Evolutionary conservation across 2,888 invertebrate genomes (phyloP).

Genomic region (Subacronicta megacephala): DNA sequence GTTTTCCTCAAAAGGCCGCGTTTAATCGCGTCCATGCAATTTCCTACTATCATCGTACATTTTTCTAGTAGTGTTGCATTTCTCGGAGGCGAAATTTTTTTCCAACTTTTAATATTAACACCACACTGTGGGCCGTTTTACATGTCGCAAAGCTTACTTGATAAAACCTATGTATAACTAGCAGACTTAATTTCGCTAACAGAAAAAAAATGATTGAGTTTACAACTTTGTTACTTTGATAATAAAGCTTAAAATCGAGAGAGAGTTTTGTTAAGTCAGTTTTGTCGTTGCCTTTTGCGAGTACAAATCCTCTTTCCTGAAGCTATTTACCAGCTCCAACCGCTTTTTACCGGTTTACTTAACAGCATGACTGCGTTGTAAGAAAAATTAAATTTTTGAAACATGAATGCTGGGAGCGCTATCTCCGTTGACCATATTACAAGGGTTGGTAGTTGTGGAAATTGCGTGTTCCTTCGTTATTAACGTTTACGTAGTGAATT

Average conservation of each 20-base stretch:
- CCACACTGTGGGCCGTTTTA: constrained; percentile 47
- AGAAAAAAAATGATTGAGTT: constrained; percentile 9
- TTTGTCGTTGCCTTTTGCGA: constrained; percentile 41
- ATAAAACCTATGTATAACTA: constrained; percentile 14
- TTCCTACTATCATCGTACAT: constrained; percentile 33
- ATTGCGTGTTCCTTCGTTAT: constrained; percentile 23
- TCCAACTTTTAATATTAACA: constrained; percentile 62
- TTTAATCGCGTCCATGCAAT: constrained; percentile 52
- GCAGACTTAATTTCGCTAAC: constrained; percentile 40
- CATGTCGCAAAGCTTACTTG: constrained; percentile 53
- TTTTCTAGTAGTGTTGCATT: constrained; percentile 46
- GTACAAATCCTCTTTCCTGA: constrained; percentile 61
- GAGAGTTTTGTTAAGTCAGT: constrained; percentile 7
- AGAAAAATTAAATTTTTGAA: constrained; percentile 45
- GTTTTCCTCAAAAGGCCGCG: constrained; percentile 36
- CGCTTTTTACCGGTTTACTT: constrained; percentile 61
- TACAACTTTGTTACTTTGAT: background rate
- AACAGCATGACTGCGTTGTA: constrained; percentile 54
- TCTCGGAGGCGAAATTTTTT: constrained; percentile 45
- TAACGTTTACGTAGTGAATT: constrained; percentile 42
- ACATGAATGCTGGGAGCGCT: constrained; percentile 23
- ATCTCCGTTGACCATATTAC: constrained; percentile 25
- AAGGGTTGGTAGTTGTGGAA: constrained; percentile 33
- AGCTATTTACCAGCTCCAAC: constrained; percentile 61
- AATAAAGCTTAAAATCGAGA: constrained; percentile 15